Percentiles rank a stretch among this genome's conserved stretches.
Conservation (phyloP, 1,140 invertebrate genomes). For the Monomorium pharaonis region DNA sequence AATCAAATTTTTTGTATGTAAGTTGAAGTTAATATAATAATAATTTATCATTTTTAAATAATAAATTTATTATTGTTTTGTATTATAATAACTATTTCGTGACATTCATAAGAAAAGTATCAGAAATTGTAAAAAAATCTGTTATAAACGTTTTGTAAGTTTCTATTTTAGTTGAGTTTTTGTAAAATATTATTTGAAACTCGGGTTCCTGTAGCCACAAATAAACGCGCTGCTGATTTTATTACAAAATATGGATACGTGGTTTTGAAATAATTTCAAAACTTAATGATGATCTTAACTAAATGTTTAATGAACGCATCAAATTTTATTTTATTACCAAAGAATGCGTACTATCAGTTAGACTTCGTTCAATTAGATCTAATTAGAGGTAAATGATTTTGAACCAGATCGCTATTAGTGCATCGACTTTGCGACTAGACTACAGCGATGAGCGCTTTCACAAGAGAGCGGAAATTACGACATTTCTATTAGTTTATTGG, state of each 20-base stretch:
- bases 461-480: slow-evolving; percentile 57
- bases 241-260: neutral
- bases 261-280: neutral
- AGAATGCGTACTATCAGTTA: neutral
- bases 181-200: too few species aligned
- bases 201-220: too few species aligned
- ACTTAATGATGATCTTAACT: neutral
- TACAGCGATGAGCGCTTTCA: slow-evolving; percentile 54
- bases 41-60: too few species aligned
- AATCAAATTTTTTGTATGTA: too few species aligned
- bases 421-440: neutral
- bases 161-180: too few species aligned
- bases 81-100: too few species aligned
- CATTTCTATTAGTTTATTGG: slow-evolving; percentile 37
- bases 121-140: too few species aligned
- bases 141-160: too few species aligned
- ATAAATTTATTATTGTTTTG: too few species aligned
- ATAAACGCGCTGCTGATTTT: neutral
- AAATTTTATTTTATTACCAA: slow-evolving; percentile 31
- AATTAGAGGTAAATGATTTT: slow-evolving; percentile 46
- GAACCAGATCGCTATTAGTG: slow-evolving; percentile 36
- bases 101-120: too few species aligned
- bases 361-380: neutral
- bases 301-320: neutral
- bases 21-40: too few species aligned